A percentile compares a stretch with the other conserved stretches of the same genome.
Conservation (phyloP, 2,797 vertebrate genomes). For the Adrianichthys oophorus region DNA sequence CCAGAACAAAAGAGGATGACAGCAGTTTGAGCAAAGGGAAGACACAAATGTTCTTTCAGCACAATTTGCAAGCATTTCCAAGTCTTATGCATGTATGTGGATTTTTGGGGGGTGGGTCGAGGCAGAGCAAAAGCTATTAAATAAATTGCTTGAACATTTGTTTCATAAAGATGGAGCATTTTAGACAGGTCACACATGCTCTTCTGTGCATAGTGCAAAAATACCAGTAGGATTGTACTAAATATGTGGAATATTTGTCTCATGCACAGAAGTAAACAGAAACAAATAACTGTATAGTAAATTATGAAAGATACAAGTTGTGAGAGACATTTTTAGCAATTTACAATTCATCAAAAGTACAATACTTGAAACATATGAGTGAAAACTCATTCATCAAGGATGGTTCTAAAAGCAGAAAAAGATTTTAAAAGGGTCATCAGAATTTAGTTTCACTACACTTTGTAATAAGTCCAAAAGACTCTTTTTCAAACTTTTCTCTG, state of each 20-base stretch:
- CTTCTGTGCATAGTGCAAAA: conserved; percentile 22
- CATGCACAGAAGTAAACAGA: conserved; percentile 39
- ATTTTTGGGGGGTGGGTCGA: conserved; percentile 18
- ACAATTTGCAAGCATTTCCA: conserved; percentile 49
- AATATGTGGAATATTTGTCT: conserved; percentile 22
- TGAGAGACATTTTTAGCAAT: conserved; percentile 49
- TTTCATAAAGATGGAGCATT: conserved; percentile 43
- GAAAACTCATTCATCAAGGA: too few relatives aligned
- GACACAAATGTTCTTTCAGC: conserved; percentile 56
- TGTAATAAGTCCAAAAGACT: too few relatives aligned
- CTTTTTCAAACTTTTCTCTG: too few relatives aligned
- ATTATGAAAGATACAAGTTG: conserved; percentile 20
- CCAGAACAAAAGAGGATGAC: conserved; percentile 62
- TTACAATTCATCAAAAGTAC: conserved; percentile 56
- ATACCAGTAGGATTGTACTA: conserved; percentile 12
- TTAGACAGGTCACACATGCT: conserved; percentile 39
- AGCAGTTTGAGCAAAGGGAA: conserved; percentile 58
- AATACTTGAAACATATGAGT: conserved; percentile 38
- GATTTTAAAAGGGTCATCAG: too few relatives aligned
- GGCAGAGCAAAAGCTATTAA: conserved; percentile 31
- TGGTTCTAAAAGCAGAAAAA: too few relatives aligned
- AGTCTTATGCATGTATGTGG: conserved; percentile 22
- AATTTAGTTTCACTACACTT: too few relatives aligned
- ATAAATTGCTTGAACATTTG: conserved; percentile 11
- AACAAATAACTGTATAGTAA: conserved; percentile 7